A percentile compares a stretch with the other conserved stretches of the same genome.
These are phyloP conservation scores for Wasmannia auropunctata DNA, from an alignment of 1,140 invertebrate species.

Conservation along the genomic window DNA sequence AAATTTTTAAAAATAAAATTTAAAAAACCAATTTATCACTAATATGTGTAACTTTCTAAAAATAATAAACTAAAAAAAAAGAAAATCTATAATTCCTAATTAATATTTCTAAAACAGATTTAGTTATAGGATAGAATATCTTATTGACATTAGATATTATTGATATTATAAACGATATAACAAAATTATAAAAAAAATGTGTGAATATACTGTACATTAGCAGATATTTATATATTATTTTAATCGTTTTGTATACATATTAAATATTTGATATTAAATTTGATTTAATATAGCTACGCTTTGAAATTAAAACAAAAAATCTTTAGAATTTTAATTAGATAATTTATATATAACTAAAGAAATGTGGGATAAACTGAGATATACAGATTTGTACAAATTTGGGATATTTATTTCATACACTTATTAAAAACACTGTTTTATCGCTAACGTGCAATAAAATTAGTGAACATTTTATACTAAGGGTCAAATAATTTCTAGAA, in stretches of 20 bases:
- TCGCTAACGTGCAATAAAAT: background rate
- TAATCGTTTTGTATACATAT: slow-evolving; percentile 2
- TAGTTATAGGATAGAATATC: background rate
- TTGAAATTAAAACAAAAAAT: background rate
- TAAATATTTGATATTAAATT: background rate
- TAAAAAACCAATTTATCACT: background rate
- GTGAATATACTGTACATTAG: background rate
- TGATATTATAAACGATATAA: background rate
- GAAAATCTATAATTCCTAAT: background rate
- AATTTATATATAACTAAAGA: background rate
- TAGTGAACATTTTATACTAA: background rate
- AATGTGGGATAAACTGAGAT: background rate
- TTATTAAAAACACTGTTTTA: background rate
- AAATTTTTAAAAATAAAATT: background rate
- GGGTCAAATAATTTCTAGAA: background rate
- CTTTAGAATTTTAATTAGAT: background rate
- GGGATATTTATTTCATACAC: slow-evolving; percentile 13
- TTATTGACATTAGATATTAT: background rate
- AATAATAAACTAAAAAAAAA: background rate
- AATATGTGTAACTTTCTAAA: background rate
- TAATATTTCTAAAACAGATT: background rate
- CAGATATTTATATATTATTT: background rate
- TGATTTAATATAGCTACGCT: background rate
- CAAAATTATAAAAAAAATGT: background rate
- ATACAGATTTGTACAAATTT: background rate